phyloP scores from a whole-genome alignment of 1,140 invertebrate genomes.

The Anastatus disparis region DNA sequence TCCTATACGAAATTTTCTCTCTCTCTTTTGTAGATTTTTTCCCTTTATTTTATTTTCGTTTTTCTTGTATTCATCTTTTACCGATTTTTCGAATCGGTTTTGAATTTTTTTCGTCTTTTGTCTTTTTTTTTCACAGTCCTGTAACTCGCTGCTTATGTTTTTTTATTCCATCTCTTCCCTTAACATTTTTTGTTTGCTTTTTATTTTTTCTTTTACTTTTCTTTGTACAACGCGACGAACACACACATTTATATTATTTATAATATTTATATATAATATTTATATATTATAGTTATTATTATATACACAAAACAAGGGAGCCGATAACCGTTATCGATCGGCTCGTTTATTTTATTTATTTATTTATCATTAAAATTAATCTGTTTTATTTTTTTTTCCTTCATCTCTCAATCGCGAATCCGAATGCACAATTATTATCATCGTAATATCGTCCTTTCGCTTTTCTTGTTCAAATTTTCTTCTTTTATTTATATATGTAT shows the following conservation, averaged over 20 bases:
- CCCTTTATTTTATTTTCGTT: constrained; percentile 27
- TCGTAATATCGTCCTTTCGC: constrained; percentile 48
- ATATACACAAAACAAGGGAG: constrained; percentile 65
- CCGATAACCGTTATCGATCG: constrained; percentile 45
- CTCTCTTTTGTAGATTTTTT: constrained; percentile 43
- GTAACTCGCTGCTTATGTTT: no score
- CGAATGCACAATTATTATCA: constrained; percentile 37
- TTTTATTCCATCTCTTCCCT: no score
- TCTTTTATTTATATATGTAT: constrained; percentile 51
- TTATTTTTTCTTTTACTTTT: no score
- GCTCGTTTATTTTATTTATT: no score
- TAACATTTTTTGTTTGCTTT: no score
- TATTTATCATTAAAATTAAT: no score
- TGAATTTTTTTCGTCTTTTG: no score
- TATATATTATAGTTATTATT: constrained; percentile 60
- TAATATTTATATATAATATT: constrained; percentile 55
- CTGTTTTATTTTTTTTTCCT: no score
- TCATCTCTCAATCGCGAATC: constrained; percentile 42
- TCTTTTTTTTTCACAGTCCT: no score
- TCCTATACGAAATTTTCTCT: constrained; percentile 44
- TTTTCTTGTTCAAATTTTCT: constrained; percentile 44
- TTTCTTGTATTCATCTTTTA: constrained; percentile 9
- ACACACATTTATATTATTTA: constrained; percentile 66
- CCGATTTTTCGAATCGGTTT: constrained; percentile 6
- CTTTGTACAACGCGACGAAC: constrained; percentile 65